These are phyloP conservation scores for Drosophila mulleri DNA, from an alignment of 2,888 invertebrate species.

Conservation along the genomic window DNA sequence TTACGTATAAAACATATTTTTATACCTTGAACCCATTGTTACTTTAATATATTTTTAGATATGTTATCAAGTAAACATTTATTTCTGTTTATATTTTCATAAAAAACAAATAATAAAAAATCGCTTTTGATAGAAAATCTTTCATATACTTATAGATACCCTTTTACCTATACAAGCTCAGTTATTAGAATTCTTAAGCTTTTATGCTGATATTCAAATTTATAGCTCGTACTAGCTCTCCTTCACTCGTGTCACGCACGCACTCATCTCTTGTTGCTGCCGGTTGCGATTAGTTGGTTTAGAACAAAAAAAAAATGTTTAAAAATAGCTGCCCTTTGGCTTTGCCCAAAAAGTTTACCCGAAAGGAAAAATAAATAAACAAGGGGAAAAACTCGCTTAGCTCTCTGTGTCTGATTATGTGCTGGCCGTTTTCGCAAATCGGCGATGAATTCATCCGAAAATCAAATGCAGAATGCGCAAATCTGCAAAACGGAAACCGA, in stretches of 20 bases:
- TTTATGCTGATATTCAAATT: neutral
- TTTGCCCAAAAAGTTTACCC: neutral
- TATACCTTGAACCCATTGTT: no score
- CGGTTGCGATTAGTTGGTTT: slow-evolving; percentile 7
- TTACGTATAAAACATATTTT: no score
- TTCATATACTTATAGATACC: no score
- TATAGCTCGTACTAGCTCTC: neutral
- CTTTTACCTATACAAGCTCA: no score
- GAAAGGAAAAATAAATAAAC: slow-evolving; percentile 5
- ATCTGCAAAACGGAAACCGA: slow-evolving; percentile 29
- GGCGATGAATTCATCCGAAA: slow-evolving; percentile 42
- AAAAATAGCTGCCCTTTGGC: slow-evolving; percentile 7
- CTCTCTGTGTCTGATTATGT: slow-evolving; percentile 31
- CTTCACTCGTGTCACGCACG: slow-evolving; percentile 21
- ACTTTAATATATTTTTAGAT: no score
- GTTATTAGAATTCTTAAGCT: neutral
- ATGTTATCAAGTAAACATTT: no score
- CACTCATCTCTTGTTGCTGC: neutral
- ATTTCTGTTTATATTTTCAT: no score
- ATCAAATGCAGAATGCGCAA: slow-evolving; percentile 30
- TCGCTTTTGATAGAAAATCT: no score
- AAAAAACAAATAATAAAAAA: no score
- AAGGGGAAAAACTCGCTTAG: slow-evolving; percentile 1
- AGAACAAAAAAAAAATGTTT: neutral
- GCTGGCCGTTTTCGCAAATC: slow-evolving; percentile 29